Evolutionary conservation across 1,140 invertebrate species (phyloP), one percentile per base, ranked within the genome.

Genomic region (Diabrotica undecimpunctata): DNA sequence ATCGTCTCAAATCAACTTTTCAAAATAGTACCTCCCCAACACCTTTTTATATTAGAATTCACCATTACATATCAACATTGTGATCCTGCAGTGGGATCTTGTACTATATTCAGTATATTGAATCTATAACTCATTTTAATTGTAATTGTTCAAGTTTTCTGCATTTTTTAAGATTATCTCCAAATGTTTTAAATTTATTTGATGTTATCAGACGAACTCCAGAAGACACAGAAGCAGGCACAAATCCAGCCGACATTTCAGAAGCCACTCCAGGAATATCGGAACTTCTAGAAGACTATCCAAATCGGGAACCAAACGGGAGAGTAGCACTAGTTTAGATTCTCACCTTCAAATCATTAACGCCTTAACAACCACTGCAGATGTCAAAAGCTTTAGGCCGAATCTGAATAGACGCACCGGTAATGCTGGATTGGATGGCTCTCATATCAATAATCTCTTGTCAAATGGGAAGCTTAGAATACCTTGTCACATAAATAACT

Each of bases 321-420:
- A 88, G 14, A 92, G 90, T 72, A 89, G 88, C 51, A 90, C 89
- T 2, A 93, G 91, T 0, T 85, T 91, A 50, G 90, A 92, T 69
- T 92, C 90, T 67, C 88, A 91, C 75, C 79, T 84, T 9, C 86
- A 87, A 73, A 77, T 87, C 75, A 78, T 82, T 65, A 83, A 76
- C 64, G 82, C 72, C 60, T 82, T 79, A 76, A 82, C 67, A 69
- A 82, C 76, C 73, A 79, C 66, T 71, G 67, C 76, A 66, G 83
- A 76, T 76, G 79, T 78, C 70, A 79, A 80, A 13, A 68, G 74
- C 9, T 74, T 82, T 51, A 73, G 77, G 39, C 81, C 80, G 13
- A 84, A 84, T 71, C 67, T 86, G 77, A 85, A 85, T 62, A 77
- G 87, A 56, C 79, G 87, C 46, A 78, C 80, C 5, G 86, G 81